Conservation (phyloP, 2,888 invertebrate genomes). For the Macrophya annulata region DNA sequence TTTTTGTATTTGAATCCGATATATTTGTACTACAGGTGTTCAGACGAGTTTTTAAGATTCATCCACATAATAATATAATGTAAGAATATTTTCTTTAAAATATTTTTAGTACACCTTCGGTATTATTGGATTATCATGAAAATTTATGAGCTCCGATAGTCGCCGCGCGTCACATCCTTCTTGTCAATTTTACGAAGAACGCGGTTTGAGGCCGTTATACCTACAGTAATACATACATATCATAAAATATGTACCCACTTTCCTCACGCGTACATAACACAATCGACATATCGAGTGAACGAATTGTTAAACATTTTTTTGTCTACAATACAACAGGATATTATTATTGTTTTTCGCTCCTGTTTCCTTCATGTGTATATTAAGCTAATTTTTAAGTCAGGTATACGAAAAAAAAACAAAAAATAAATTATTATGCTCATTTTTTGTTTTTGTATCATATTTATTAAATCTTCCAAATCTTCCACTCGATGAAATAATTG, state of each 20-base stretch:
- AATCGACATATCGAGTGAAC: constrained; percentile 2
- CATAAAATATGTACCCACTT: constrained; percentile 14
- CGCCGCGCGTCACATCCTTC: constrained; percentile 31
- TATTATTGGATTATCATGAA: constrained; percentile 34
- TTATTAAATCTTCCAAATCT: background rate
- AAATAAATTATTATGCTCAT: background rate
- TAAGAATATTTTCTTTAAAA: background rate
- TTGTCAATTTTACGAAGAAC: constrained; percentile 20
- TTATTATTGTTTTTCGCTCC: background rate
- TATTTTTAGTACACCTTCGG: constrained; percentile 12
- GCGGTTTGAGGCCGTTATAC: background rate
- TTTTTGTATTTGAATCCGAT: background rate
- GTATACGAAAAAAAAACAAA: background rate
- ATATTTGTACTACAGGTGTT: background rate
- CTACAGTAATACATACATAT: background rate
- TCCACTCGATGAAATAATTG: background rate
- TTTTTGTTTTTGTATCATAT: background rate
- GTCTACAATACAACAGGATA: background rate
- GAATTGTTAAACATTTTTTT: background rate
- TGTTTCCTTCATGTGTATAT: background rate
- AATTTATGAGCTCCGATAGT: constrained; percentile 30
- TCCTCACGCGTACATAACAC: background rate
- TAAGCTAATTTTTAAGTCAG: background rate
- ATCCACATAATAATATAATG: background rate
- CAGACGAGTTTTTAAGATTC: background rate